Percentiles rank a stretch among this genome's conserved stretches.
Conservation (phyloP, 2,113 vertebrate species). For the Anthoscopus minutus region DNA sequence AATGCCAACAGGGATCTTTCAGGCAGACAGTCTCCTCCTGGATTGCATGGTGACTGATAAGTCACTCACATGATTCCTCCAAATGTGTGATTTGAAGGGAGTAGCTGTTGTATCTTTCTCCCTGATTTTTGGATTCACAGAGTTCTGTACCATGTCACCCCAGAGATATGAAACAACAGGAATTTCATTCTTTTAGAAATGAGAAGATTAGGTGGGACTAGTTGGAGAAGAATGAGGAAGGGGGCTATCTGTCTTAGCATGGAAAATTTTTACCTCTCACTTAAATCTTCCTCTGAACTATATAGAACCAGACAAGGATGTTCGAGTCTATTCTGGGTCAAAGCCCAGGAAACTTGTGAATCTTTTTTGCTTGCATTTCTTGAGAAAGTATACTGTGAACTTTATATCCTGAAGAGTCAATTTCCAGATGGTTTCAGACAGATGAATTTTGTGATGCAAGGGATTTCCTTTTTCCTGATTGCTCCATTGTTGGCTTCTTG, state of each 20-base stretch:
- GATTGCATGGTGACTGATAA: accelerated
- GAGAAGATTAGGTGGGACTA: not conserved
- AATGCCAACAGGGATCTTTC: not conserved
- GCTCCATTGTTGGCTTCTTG: conserved; percentile 51
- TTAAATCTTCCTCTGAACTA: conserved; percentile 12
- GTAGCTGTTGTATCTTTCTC: not conserved
- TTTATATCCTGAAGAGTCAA: conserved; percentile 63
- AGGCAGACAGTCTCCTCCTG: not conserved
- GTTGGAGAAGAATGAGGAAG: not conserved
- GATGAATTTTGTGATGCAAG: conserved; percentile 60
- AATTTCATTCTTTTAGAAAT: not conserved
- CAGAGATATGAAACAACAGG: not conserved
- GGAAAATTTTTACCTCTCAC: not conserved
- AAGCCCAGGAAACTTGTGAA: conserved; percentile 53
- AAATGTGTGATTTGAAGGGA: not conserved
- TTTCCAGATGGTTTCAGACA: conserved; percentile 63
- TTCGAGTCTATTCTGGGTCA: conserved; percentile 11
- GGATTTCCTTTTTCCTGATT: conserved; percentile 70
- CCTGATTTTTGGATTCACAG: not conserved
- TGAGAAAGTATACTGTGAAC: conserved; percentile 50
- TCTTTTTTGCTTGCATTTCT: conserved; percentile 42
- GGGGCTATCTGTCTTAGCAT: not conserved
- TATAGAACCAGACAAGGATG: conserved; percentile 25
- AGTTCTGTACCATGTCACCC: not conserved
- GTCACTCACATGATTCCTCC: not conserved